A percentile compares a stretch with the other conserved stretches of the same genome.
Evolutionary conservation across 2,113 vertebrate species (phyloP).

Genomic region (Pundamilia nyererei): DNA sequence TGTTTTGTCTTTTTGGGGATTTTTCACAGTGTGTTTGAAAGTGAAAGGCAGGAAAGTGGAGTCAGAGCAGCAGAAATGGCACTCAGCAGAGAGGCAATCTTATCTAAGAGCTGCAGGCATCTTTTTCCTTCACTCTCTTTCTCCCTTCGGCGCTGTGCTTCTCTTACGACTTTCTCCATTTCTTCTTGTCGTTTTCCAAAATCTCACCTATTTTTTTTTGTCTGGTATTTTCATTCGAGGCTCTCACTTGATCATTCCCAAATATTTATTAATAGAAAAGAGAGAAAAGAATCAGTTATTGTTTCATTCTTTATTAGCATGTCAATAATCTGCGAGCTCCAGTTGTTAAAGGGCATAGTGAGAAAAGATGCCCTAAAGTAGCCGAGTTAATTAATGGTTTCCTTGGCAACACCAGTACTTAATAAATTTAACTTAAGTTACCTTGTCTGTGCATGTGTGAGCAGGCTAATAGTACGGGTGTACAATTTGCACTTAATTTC

Average conservation of each 20-base stretch:
- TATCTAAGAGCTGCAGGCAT: conserved; percentile 62
- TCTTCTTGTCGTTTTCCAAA: background rate
- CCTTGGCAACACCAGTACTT: conserved; percentile 54
- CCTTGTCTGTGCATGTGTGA: background rate
- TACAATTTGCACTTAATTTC: background rate
- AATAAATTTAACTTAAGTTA: conserved; percentile 20
- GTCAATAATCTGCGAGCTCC: conserved; percentile 4
- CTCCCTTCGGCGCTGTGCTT: background rate
- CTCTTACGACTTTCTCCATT: background rate
- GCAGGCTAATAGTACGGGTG: background rate
- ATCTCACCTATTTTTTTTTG: background rate
- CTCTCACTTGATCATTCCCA: background rate
- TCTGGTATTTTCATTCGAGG: background rate
- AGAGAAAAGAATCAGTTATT: background rate
- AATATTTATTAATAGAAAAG: background rate
- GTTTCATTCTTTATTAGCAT: conserved; percentile 6
- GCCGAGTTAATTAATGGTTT: conserved; percentile 54
- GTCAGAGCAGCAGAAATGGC: conserved; percentile 47
- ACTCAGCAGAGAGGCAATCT: conserved; percentile 58
- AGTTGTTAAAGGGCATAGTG: conserved; percentile 3
- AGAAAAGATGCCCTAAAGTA: background rate
- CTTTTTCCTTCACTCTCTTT: background rate
- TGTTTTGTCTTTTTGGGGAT: background rate
- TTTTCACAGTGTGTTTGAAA: conserved; percentile 28
- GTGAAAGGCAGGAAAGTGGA: conserved; percentile 33